phyloP scores from a whole-genome alignment of 2,797 vertebrate species.

The Sparidentex hasta region DNA sequence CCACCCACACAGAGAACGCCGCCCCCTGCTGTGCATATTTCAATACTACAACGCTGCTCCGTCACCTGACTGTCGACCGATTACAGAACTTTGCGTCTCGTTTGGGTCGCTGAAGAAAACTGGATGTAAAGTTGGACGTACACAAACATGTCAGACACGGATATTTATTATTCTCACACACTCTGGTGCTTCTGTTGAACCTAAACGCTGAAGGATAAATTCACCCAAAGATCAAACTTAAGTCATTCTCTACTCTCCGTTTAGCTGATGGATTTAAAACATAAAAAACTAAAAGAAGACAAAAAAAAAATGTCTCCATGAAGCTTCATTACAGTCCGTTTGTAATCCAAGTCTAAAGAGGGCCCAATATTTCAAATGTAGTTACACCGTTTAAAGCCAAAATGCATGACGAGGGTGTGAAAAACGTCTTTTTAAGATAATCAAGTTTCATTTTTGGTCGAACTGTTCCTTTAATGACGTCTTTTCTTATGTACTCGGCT shows the following conservation, averaged over 20 bases:
- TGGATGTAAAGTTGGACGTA: not conserved
- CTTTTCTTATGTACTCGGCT: not conserved
- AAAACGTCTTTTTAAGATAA: too few species aligned
- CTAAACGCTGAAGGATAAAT: not conserved
- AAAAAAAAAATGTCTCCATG: too few species aligned
- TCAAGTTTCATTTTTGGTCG: too few species aligned
- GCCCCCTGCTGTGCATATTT: constrained; percentile 33
- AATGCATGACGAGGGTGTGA: too few species aligned
- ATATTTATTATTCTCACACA: not conserved
- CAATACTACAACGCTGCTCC: constrained; percentile 8
- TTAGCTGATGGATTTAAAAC: too few species aligned
- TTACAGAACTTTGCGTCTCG: not conserved
- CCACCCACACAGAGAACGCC: not conserved
- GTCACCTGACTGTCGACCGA: not conserved
- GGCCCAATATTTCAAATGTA: too few species aligned
- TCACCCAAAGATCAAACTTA: too few species aligned
- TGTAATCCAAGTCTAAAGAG: too few species aligned
- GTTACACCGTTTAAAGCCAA: too few species aligned
- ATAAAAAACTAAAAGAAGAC: too few species aligned
- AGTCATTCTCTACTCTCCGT: too few species aligned
- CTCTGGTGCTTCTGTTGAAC: not conserved
- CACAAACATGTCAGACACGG: not conserved
- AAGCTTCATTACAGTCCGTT: too few species aligned
- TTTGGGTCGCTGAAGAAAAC: not conserved
- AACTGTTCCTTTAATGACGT: not conserved